Base-by-base conservation (phyloP, 2,797 vertebrate species). In the Crocodylus rhombifer region DNA sequence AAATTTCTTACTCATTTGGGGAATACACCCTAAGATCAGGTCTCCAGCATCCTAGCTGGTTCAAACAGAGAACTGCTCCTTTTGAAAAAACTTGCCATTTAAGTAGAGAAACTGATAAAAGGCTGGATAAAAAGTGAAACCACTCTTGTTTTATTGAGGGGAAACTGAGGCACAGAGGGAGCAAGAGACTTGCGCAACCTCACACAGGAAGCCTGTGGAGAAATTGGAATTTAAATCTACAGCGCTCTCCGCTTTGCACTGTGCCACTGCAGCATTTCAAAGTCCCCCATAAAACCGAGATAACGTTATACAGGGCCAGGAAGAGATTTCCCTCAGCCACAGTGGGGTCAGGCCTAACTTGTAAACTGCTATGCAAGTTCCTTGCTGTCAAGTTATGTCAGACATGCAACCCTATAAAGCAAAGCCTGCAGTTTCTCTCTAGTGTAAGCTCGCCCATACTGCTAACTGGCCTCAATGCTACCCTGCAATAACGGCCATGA, bases 71-170 rank as follows among this genome's bases (percentile, higher is more conserved):
- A 51, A 51, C 42, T 51, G 42, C 9, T 51, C 42, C 42, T 11
- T 33, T 69, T 64, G 73, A 60, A 88, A 73, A 63, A 63, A 60
- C 7, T 10, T 17, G 84, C 64, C 64, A 80, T 89, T 36, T 77
- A 84, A 11, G 25, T 13, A 62, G 77, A 65, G 16, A 77, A 73
- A 36, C 65, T 18, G 30, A 82, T 0, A 76, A 16, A 21, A 80
- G 30, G 5, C 77, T 8, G 16, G 62, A 82, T 30, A 82, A 79
- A 65, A 26, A 73, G 12, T 36, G 55, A 30, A 76, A 77, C 20
- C 14, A 21, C 14, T 21, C 6, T 6, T 9, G 18, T 63, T 4
- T 76, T 80, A 57, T 20, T 36, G 36, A 63, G 26, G 36, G 73
- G 26, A n/a, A 42, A 42, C 57, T n/a, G 33, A 74, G 57, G 36